These are phyloP conservation scores for Ranitomeya imitator DNA, from an alignment of 2,113 vertebrate species.

Conservation along the genomic window DNA sequence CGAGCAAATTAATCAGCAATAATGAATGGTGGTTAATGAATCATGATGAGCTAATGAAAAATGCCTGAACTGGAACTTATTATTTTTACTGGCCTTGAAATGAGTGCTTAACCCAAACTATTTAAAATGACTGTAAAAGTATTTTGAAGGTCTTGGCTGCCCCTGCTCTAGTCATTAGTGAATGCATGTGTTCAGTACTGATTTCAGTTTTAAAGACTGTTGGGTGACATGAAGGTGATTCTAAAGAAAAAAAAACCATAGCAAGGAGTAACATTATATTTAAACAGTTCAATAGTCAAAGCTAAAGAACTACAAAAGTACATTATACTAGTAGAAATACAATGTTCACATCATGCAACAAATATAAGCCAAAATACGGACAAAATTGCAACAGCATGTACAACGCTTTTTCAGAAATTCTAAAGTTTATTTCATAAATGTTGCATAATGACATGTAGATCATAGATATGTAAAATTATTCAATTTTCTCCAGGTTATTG, in stretches of 20 bases:
- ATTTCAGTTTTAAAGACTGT: background rate
- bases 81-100: conserved; percentile 25
- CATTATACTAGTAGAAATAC: background rate
- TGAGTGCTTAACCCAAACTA: conserved; percentile 21
- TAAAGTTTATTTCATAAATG: background rate
- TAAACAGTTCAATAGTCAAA: background rate
- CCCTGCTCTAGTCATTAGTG: conserved; percentile 24
- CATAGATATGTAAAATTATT: background rate
- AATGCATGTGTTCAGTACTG: conserved; percentile 5
- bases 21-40: conserved; percentile 39
- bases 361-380: background rate
- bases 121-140: conserved; percentile 25
- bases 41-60: conserved; percentile 36
- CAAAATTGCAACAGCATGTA: background rate
- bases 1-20: conserved; percentile 27
- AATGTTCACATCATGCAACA: background rate
- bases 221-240: conserved; percentile 3
- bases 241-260: background rate
- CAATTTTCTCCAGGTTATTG: too few relatives aligned
- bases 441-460: background rate
- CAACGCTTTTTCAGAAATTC: background rate
- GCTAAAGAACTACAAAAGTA: background rate
- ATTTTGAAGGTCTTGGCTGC: conserved; percentile 5
- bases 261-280: background rate
- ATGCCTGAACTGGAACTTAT: conserved; percentile 34